Base-by-base conservation (phyloP, 2,797 vertebrate species). In the Caiman crocodilus region DNA sequence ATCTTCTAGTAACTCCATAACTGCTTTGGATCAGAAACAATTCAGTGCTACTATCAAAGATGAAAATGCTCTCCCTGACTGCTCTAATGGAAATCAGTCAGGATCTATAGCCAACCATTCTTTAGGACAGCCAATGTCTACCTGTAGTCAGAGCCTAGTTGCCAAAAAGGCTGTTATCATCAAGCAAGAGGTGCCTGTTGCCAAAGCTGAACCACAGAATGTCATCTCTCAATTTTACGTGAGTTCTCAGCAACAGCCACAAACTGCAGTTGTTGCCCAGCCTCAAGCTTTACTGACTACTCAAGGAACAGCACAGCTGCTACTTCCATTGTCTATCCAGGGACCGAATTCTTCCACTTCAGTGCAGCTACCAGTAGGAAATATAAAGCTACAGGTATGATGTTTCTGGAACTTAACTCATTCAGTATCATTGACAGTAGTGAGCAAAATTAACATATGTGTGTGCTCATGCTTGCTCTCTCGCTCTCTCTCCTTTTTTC, bases 301-400 rank as follows among this genome's bases (percentile, higher is more conserved):
- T 5, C 98, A 98, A 76, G 86, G 98, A 64, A 97, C 98, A 57
- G 94, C 98, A 55, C 98, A 98, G 96, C 97, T 99, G 92, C 98
- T 99, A 61, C 98, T 98, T 80, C 98, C 98, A 0, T 97, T 99
- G 4, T 98, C 99, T 26, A 98, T 99, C 94, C 98, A 99, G 63
- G 97, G 96, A 96, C 98, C 98, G 4, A 96, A 97, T 76, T 91
- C 98, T 79, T 81, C 98, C 79, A 89, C 98, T 80, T 97, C 98
- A 23, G 97, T 98, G 90, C 98, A 98, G 87, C 97, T 99, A 57
- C 98, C 99, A 1, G 98, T 97, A 90, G 98, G 98, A 96, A 96
- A 97, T 94, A 97, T 98, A 91, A 97, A 97, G 87, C 96, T 98
- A 96, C 99, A 99, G 98, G 99, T 99, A 97, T 35, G 86, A 28